Conservation (phyloP, 1,140 invertebrate species). For the Chelonus insularis region DNA sequence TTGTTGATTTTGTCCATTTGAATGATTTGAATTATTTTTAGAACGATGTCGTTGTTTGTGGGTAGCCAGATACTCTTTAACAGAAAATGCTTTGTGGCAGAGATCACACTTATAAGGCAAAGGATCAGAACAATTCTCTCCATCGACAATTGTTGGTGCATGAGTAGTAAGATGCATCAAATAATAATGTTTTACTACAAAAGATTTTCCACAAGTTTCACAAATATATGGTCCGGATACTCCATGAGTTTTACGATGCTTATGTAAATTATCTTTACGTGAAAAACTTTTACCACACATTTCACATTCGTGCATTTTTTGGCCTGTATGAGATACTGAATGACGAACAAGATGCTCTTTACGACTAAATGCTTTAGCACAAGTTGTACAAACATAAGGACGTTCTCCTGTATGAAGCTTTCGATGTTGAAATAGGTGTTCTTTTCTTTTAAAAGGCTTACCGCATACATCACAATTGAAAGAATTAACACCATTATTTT, state of each 20-base stretch:
- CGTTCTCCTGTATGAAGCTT: slow-evolving; percentile 77
- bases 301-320: slow-evolving; percentile 75
- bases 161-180: slow-evolving; percentile 64
- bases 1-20: slow-evolving; percentile 29
- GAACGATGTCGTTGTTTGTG: slow-evolving; percentile 59
- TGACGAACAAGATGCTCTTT: slow-evolving; percentile 76
- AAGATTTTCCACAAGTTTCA: slow-evolving; percentile 72
- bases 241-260: slow-evolving; percentile 71
- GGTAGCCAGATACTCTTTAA: slow-evolving; percentile 59
- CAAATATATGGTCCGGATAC: slow-evolving; percentile 71
- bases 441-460: slow-evolving; percentile 66
- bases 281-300: slow-evolving; percentile 77
- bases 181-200: slow-evolving; percentile 72
- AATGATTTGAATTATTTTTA: slow-evolving; percentile 41
- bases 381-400: slow-evolving; percentile 71
- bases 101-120: slow-evolving; percentile 63
- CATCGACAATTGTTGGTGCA: slow-evolving; percentile 43
- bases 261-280: slow-evolving; percentile 75
- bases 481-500: slow-evolving; percentile 36
- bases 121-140: slow-evolving; percentile 46
- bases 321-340: slow-evolving; percentile 73
- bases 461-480: slow-evolving; percentile 64
- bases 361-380: slow-evolving; percentile 73
- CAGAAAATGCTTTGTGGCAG: slow-evolving; percentile 62
- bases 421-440: slow-evolving; percentile 67